Evolutionary conservation across 2,888 invertebrate species (phyloP).

Genomic region (Euplagia quadripunctaria): DNA sequence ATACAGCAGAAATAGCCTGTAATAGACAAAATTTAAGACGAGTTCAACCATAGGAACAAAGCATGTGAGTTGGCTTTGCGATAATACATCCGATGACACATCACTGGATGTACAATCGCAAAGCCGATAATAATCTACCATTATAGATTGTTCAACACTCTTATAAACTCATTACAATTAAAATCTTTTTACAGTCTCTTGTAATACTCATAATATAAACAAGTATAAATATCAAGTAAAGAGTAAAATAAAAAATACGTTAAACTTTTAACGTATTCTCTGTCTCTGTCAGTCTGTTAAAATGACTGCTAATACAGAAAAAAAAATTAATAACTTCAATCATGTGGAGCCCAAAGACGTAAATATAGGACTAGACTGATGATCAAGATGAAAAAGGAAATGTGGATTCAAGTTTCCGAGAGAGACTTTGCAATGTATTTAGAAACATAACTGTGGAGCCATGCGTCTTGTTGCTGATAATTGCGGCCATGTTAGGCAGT

Average conservation of each 20-base stretch:
- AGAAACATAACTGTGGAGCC: slow-evolving; percentile 76
- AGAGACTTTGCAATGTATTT: slow-evolving; percentile 51
- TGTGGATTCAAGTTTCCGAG: slow-evolving; percentile 52
- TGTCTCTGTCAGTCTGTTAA: too few relatives aligned
- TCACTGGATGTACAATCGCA: not conserved
- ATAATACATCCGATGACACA: too few relatives aligned
- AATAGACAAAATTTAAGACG: not conserved
- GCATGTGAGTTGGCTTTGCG: not conserved
- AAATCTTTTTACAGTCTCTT: slow-evolving; percentile 27
- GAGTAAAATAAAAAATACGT: slow-evolving; percentile 2
- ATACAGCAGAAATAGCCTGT: too few relatives aligned
- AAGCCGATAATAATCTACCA: not conserved
- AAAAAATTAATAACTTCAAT: slow-evolving; percentile 4
- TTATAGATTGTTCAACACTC: not conserved
- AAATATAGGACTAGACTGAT: slow-evolving; percentile 34
- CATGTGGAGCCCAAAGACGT: slow-evolving; percentile 36
- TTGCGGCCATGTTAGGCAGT: slow-evolving; percentile 81
- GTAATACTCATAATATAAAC: slow-evolving; percentile 25
- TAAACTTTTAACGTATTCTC: too few relatives aligned
- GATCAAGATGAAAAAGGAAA: slow-evolving; percentile 30
- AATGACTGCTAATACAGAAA: slow-evolving; percentile 31
- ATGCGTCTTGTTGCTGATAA: slow-evolving; percentile 64
- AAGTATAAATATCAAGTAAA: slow-evolving; percentile 23
- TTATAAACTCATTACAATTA: slow-evolving; percentile 11
- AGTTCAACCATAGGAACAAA: not conserved